Conservation (phyloP, 2,888 invertebrate genomes). For the Andricus quercusramuli region DNA sequence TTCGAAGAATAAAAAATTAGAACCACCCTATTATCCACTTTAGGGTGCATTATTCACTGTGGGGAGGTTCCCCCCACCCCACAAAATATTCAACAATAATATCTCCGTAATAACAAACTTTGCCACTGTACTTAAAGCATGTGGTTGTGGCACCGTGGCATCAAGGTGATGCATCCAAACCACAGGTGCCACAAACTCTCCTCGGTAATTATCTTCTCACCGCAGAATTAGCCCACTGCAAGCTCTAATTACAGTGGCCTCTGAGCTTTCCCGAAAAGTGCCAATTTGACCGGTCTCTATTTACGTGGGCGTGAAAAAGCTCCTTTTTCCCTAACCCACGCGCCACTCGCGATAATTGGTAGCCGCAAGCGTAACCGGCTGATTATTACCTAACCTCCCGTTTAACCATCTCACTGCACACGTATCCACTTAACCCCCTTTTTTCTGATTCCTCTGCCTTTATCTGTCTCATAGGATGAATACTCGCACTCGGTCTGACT, state of each 20-base stretch:
- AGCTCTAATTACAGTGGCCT: constrained; percentile 3
- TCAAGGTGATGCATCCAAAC: constrained; percentile 3
- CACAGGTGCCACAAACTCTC: constrained; percentile 7
- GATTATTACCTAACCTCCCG: not conserved
- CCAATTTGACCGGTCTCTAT: not conserved
- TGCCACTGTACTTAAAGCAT: not conserved
- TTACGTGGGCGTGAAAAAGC: constrained; percentile 1
- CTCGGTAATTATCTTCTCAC: not conserved
- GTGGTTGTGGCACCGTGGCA: not conserved
- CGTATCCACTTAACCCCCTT: not conserved
- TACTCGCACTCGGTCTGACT: not conserved
- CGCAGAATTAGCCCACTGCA: not conserved
- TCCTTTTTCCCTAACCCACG: not conserved
- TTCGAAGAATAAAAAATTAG: too few relatives aligned
- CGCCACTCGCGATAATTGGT: constrained; percentile 7
- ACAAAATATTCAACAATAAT: not conserved
- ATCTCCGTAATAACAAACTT: not conserved
- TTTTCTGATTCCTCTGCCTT: not conserved
- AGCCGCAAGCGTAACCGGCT: not conserved
- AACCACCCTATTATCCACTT: too few relatives aligned
- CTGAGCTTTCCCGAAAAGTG: not conserved
- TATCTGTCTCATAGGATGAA: not conserved
- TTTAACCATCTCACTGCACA: too few relatives aligned
- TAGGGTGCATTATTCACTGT: too few relatives aligned
- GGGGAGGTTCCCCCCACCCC: too few relatives aligned